A percentile compares a stretch with the other conserved stretches of the same genome.
Conservation (phyloP, 2,113 vertebrate genomes). For the Ciconia boyciana region DNA sequence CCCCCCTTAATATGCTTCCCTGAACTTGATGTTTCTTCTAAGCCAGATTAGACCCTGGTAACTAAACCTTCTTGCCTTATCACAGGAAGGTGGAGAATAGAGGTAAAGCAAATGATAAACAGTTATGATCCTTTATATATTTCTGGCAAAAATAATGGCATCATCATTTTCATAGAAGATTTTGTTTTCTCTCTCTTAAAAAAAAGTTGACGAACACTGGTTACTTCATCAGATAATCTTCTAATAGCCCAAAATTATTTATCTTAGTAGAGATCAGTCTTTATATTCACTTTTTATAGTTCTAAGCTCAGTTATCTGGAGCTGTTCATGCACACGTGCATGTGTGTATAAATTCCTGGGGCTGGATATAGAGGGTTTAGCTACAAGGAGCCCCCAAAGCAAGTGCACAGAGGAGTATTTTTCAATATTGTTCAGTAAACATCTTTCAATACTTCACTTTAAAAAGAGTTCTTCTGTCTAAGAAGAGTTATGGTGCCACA, state of each 20-base stretch:
- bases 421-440: background rate
- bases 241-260: background rate
- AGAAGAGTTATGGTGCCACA: background rate
- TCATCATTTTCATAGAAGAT: background rate
- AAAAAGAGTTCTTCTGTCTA: background rate
- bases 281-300: background rate
- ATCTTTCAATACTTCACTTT: background rate
- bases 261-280: background rate
- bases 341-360: background rate
- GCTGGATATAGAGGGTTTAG: background rate
- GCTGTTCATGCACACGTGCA: background rate
- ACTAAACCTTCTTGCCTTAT: background rate
- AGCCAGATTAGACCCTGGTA: background rate
- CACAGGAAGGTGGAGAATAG: background rate
- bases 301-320: background rate
- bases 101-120: background rate
- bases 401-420: background rate
- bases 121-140: background rate
- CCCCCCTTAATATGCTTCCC: background rate
- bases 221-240: background rate
- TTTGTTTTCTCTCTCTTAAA: background rate
- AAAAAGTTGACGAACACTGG: background rate
- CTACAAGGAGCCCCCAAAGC: background rate
- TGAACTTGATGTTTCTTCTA: background rate
- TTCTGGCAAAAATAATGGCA: background rate